phyloP scores from a whole-genome alignment of 2,113 vertebrate species.

The Crotalus horridus region DNA sequence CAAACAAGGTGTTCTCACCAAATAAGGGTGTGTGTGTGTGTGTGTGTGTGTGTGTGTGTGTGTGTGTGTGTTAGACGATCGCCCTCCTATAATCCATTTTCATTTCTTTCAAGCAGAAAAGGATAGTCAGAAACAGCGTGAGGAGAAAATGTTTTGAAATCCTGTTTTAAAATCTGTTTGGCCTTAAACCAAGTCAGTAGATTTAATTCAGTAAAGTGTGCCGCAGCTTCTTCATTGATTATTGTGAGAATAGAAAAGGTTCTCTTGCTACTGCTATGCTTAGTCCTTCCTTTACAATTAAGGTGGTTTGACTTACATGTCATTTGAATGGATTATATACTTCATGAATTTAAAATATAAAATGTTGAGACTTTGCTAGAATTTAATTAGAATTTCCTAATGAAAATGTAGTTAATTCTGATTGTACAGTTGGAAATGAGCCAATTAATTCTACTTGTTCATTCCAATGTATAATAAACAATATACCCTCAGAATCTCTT shows the following conservation, averaged over 20 bases:
- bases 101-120: not conserved
- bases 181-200: not conserved
- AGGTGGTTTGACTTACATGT: not conserved
- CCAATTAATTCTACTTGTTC: not conserved
- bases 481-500: not conserved
- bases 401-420: not conserved
- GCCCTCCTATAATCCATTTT: constrained; percentile 14
- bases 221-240: not conserved
- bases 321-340: not conserved
- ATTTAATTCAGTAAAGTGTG: not conserved
- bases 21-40: too few relatives aligned
- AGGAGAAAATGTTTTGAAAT: not conserved
- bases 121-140: not conserved
- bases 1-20: not conserved
- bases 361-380: not conserved
- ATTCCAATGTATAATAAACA: not conserved
- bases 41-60: too few relatives aligned
- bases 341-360: not conserved
- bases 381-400: not conserved
- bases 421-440: not conserved
- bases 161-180: not conserved
- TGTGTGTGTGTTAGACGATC: not conserved
- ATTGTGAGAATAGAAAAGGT: not conserved
- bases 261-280: not conserved
- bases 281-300: not conserved